A percentile compares a stretch with the other conserved stretches of the same genome.
Evolutionary conservation across 2,797 vertebrate species (phyloP).

Genomic region (Triplophysa bombifrons): DNA sequence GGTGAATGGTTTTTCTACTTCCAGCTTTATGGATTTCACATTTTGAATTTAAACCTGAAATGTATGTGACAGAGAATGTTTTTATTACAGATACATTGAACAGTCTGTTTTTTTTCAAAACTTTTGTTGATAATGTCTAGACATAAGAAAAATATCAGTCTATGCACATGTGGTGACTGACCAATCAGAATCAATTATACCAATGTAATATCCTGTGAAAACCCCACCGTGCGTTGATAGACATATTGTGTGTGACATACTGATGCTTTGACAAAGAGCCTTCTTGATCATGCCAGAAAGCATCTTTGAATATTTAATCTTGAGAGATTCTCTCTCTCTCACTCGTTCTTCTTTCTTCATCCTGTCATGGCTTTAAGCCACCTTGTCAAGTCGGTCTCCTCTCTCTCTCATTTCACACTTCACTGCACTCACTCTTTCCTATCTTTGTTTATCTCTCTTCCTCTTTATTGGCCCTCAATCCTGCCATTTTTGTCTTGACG

Average conservation of each 20-base stretch:
- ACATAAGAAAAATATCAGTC: too few species aligned
- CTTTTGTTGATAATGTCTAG: too few species aligned
- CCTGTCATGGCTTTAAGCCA: constrained; percentile 32
- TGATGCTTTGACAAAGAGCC: neutral
- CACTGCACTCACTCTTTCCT: constrained; percentile 40
- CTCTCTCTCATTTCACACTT: constrained; percentile 54
- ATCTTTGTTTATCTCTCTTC: constrained; percentile 18
- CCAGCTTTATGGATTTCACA: too few species aligned
- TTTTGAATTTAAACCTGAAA: too few species aligned
- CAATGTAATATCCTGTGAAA: too few species aligned
- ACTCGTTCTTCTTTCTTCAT: constrained; percentile 1
- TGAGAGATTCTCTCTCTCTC: constrained; percentile 4
- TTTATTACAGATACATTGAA: too few species aligned
- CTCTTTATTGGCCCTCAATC: constrained; percentile 37
- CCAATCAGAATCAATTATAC: neutral
- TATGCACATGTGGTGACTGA: neutral
- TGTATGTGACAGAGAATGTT: too few species aligned
- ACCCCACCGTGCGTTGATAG: neutral
- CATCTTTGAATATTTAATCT: constrained; percentile 2
- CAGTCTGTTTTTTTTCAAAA: too few species aligned
- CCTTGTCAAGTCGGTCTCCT: constrained; percentile 52
- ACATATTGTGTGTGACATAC: neutral
- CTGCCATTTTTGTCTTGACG: constrained; percentile 41
- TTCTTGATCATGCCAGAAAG: constrained; percentile 33
- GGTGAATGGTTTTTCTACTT: too few species aligned